Evolutionary conservation across 2,113 vertebrate species (phyloP), one percentile per base, ranked within the genome.

Genomic region (Lampris incognitus): DNA sequence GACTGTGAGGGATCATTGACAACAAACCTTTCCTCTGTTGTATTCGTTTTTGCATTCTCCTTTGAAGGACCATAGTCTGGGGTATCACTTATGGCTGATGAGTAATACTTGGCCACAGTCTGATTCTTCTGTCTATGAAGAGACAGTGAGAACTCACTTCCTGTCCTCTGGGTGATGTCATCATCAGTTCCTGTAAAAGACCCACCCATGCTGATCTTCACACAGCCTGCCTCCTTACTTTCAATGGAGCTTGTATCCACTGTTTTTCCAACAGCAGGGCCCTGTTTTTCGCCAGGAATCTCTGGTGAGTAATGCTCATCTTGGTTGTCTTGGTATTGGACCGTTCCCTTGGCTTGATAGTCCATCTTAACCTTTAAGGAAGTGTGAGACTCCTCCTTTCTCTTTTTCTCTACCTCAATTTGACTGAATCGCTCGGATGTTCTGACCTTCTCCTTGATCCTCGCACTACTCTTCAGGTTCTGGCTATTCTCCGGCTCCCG

Each of bases 291-390:
- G 24, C 46, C 0, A 39, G 48, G 60, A 8, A 49, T 49, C 65
- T 24, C 78, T 72, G 44, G 49, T 44, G 62, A 66, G 63, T 63
- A n/a, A 56, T 63, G 75, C 55, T 75, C 74, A 3, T 78, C 80
- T 56, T 71, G 76, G 37, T 40, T 59, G 42, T 80, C 72, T 50
- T 72, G 56, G 11, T 39, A 9, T 48, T 38, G 46, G 59, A 52
- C 6, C 6, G 0, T 59, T 49, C 42, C 76, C 48, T 76, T 59
- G 7, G 13, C 51, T 13, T 56, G 68, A 48, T 71, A 5, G 44
- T 92, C 89, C 90, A 91, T 93, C 78, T 73, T 82, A 59, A 50
- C 38, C 61, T 63, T 69, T 50, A 71, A 74, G 7, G 62, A 69
- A 58, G 50, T 52, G 40, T 38, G 40, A 54, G 60, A 69, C 38